Base-by-base conservation (phyloP, 1,140 invertebrate species). In the Diachasma alloeum region DNA sequence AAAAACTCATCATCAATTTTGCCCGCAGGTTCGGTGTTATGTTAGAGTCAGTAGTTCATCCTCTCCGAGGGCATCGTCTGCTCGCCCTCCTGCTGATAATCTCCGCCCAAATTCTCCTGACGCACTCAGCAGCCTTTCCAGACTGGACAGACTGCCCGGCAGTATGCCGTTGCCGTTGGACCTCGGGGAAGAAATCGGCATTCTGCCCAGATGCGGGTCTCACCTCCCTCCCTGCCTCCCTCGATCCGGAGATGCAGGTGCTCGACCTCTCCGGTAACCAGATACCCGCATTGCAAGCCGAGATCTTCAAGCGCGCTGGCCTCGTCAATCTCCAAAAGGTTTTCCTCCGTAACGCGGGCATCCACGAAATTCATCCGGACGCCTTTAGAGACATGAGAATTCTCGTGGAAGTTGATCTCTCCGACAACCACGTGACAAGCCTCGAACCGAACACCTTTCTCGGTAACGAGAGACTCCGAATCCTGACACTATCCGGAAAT, bases 141-240 rank as follows among this genome's bases (percentile, higher is more conserved):
- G 95, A 96, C 85, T 96, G 95, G 94, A 94, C 94, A 13, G 94
- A 95, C 82, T 96, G 96, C 85, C 95, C 95, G 53, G 86, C 91
- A 13, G 93, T 94, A 72, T 97, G 96, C 86, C 92, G 92, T 78
- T 97, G 96, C 91, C 96, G 96, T 89, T 97, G 96, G 96, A 94
- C 94, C 15, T 95, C 94, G 15, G 96, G 96, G 31, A 97, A 97
- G 87, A 96, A 96, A 83, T 96, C 95, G 1, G 96, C 95, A 36
- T 90, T 95, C 31, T 97, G 96, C 88, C 92, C 93, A 72, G 93
- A 94, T 74, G 93, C 94, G 26, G 93, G 94, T 70, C 92, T 96
- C 71, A 93, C 94, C 79, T 91, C 93, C 74, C 90, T 96, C 26
- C 96, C 96, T 19, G 91, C 91, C 15, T 91, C 90, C 0, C 90